These are phyloP conservation scores for Lacanobia wlatinum DNA, from an alignment of 2,888 invertebrate species.

Conservation along the genomic window DNA sequence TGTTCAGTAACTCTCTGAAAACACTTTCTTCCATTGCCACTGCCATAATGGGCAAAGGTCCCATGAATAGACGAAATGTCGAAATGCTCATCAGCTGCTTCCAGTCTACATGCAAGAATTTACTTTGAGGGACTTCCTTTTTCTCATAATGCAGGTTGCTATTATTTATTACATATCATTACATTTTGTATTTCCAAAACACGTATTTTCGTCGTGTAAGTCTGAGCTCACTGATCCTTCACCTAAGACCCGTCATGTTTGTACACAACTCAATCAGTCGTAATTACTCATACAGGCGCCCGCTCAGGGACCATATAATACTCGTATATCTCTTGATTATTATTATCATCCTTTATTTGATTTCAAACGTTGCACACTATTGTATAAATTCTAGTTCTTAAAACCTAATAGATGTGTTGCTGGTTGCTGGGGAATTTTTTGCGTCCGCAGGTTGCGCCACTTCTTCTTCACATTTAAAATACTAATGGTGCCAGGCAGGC, in stretches of 20 bases:
- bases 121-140: too few species aligned
- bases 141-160: too few species aligned
- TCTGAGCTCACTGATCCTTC: slow-evolving; percentile 19
- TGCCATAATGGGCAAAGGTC: too few species aligned
- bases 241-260: slow-evolving; percentile 33
- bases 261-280: slow-evolving; percentile 28
- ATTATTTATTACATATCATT: too few species aligned
- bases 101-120: too few species aligned
- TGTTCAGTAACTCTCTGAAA: neutral
- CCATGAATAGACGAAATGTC: too few species aligned
- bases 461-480: too few species aligned
- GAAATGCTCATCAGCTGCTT: too few species aligned
- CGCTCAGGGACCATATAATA: slow-evolving; percentile 1
- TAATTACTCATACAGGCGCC: slow-evolving; percentile 21
- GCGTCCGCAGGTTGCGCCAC: neutral
- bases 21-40: neutral
- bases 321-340: neutral
- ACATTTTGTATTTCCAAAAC: slow-evolving; percentile 6
- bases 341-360: neutral
- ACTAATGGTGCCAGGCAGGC: too few species aligned
- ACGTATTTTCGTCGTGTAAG: neutral
- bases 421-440: neutral
- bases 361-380: neutral
- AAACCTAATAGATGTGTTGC: too few species aligned
- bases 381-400: too few species aligned